phyloP scores from a whole-genome alignment of 2,113 vertebrate genomes.

The Pomatostomus ruficeps region DNA sequence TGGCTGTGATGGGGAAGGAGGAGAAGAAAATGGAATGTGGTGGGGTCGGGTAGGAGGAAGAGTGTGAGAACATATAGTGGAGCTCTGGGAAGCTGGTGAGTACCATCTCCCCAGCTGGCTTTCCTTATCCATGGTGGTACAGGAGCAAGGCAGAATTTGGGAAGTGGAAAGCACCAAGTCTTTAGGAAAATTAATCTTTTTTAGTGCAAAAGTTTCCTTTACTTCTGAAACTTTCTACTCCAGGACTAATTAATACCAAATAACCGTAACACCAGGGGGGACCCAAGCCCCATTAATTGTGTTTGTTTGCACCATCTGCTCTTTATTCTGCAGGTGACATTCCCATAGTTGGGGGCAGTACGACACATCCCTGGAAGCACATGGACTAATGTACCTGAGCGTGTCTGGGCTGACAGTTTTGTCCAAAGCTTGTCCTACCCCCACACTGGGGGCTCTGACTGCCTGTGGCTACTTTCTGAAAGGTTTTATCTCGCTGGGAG shows the following conservation, averaged over 20 bases:
- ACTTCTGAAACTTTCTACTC: neutral
- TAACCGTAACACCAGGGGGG: neutral
- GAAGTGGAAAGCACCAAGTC: neutral
- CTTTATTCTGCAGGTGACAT: neutral
- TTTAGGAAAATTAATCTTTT: neutral
- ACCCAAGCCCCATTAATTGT: neutral
- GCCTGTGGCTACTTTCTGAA: neutral
- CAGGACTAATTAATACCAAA: conserved; percentile 21
- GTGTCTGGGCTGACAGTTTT: neutral
- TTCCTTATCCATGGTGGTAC: neutral
- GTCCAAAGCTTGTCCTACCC: neutral
- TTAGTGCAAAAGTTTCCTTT: neutral
- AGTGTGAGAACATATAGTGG: neutral
- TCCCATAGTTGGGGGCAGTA: neutral
- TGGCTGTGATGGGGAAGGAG: neutral
- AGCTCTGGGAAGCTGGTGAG: neutral
- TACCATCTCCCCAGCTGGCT: neutral
- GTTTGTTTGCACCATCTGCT: conserved; percentile 33
- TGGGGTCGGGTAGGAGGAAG: neutral
- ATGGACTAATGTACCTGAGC: neutral
- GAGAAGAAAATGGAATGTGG: neutral
- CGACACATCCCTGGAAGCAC: neutral
- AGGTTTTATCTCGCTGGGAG: neutral
- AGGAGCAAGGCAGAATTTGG: neutral
- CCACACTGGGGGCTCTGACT: fast-evolving